Evolutionary conservation across 2,113 vertebrate genomes (phyloP), one percentile per base, ranked within the genome.

Genomic region (Campylomormyrus tamandua): DNA sequence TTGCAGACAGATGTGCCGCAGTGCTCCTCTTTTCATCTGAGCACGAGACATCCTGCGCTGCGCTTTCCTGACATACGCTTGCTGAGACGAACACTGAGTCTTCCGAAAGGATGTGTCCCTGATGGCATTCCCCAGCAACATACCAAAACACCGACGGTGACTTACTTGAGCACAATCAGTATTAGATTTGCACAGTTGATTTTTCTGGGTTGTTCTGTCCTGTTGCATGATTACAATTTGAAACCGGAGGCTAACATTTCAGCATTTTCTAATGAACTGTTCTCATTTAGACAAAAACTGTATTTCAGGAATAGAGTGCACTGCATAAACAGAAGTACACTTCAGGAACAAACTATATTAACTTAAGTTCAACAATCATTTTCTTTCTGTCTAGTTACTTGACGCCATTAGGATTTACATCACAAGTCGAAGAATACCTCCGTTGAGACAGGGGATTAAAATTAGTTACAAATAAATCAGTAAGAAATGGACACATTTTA

Each of bases 1-100:
- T 91, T 89, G 91, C 89, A 87, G 88, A 74, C 92, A 92, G 90
- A 92, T 92, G 90, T 92, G 88, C 70, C 46, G 42, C 90, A 70
- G 58, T 9, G 87, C 58, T 62, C 39, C 85, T 45, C 62, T 90
- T 92, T 92, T 91, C 89, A 91, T 91, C 90, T 89, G 19, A 11
- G 74, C 62, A 50, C 85, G n/a, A 49, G n/a, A 35, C 62, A 86
- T 35, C 31, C 74, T 49, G 87, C 87, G 31, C 27, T 39, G 50
- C 31, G 15, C 56, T 39, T 13, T 27, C 21, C 53, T 45, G 62
- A 52, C 15, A 62, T 46, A 19, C 0, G 2, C 35, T 88, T 45
- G 13, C 2, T 74, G 27, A 31, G 21, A 48, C 3, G 62, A 56
- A 19, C 21, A 11, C 46, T n/a, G 27, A 13, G 45, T 49, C 53